Percentiles rank a stretch among this genome's conserved stretches.
These are phyloP conservation scores for Pseudomyrmex gracilis DNA, from an alignment of 1,140 invertebrate genomes.

Conservation along the genomic window DNA sequence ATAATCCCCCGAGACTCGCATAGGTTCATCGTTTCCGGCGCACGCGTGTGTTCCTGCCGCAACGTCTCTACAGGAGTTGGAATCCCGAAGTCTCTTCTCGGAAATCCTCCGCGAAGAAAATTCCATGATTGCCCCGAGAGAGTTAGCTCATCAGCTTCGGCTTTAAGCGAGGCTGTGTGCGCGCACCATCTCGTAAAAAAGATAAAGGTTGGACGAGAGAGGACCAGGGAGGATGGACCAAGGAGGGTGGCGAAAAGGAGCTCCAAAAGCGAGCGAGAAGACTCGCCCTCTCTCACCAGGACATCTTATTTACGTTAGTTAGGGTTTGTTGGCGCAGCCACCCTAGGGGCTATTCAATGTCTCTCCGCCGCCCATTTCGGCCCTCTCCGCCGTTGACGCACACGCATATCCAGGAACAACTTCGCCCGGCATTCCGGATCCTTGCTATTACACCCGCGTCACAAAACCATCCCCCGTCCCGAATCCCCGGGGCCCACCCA, in stretches of 20 bases:
- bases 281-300: slow-evolving; percentile 71
- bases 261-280: slow-evolving; percentile 20
- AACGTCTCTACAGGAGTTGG: not conserved
- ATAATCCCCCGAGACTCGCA: not conserved
- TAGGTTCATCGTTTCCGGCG: slow-evolving; percentile 43
- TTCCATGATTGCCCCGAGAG: slow-evolving; percentile 72
- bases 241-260: not conserved
- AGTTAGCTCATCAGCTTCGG: slow-evolving; percentile 67
- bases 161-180: slow-evolving; percentile 52
- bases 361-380: slow-evolving; percentile 44
- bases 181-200: slow-evolving; percentile 1
- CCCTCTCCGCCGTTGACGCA: slow-evolving; percentile 47
- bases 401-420: slow-evolving; percentile 47
- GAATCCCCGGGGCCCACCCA: slow-evolving; percentile 16
- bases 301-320: slow-evolving; percentile 86
- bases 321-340: slow-evolving; percentile 84
- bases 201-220: slow-evolving; percentile 26
- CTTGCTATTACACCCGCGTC: slow-evolving; percentile 56
- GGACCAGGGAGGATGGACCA: slow-evolving; percentile 3
- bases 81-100: slow-evolving; percentile 9
- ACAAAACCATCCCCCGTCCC: slow-evolving; percentile 20
- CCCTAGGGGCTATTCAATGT: slow-evolving; percentile 81
- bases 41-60: not conserved
- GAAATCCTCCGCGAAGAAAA: slow-evolving; percentile 60
- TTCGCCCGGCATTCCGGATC: slow-evolving; percentile 44